Evolutionary conservation across 2,888 invertebrate genomes (phyloP).

Genomic region (Plagiodera versicolora): DNA sequence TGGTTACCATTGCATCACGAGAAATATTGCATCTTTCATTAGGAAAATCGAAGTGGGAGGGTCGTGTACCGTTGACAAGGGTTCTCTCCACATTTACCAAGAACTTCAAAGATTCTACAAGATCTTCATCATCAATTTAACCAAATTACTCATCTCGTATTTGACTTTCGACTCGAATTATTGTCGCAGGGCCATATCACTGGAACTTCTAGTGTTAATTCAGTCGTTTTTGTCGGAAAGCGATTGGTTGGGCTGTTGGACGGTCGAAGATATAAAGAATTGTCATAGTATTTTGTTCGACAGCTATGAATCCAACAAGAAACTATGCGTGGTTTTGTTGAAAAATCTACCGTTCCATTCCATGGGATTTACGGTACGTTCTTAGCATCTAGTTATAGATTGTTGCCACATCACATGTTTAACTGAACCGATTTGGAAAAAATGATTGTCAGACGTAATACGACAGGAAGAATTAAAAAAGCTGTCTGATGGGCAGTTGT

Average conservation of each 20-base stretch:
- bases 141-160: constrained; percentile 36
- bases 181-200: constrained; percentile 40
- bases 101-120: constrained; percentile 32
- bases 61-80: constrained; percentile 10
- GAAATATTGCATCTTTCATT: constrained; percentile 30
- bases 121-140: constrained; percentile 31
- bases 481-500: too few relatives aligned
- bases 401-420: too few relatives aligned
- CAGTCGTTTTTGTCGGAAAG: constrained; percentile 35
- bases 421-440: too few relatives aligned
- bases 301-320: constrained; percentile 78
- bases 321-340: constrained; percentile 64
- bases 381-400: neutral
- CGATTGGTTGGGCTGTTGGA: constrained; percentile 39
- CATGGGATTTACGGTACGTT: constrained; percentile 49
- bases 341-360: constrained; percentile 46
- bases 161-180: constrained; percentile 45
- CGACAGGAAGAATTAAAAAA: too few relatives aligned
- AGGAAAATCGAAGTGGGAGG: constrained; percentile 31
- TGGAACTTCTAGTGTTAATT: constrained; percentile 44
- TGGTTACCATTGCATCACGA: constrained; percentile 48
- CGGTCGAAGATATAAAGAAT: constrained; percentile 42
- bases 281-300: constrained; percentile 56
- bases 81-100: constrained; percentile 24
- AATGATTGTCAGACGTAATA: too few relatives aligned